Base-by-base conservation (phyloP, 2,888 invertebrate genomes). In the Cybosia mesomella region DNA sequence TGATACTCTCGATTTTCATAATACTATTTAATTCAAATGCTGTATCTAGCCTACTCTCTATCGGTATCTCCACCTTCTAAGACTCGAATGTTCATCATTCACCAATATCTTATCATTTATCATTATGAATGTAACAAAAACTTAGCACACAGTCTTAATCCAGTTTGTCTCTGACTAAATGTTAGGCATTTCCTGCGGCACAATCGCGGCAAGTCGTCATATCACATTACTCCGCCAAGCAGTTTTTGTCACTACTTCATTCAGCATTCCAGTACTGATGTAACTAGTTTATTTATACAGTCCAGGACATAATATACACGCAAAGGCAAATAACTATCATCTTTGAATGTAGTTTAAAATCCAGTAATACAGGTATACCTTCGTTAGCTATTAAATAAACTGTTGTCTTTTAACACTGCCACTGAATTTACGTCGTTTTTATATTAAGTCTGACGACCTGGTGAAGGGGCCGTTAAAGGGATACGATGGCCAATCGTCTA, bases 191-290 rank as follows among this genome's bases (percentile, higher is more conserved):
- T 74, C 70, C 67, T 64, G 70, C 61, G 65, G 58, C 60, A n/a
- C 57, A 61, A 54, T 49, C 64, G 59, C 60, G 70, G 72, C 63
- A 77, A 71, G 74, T 67, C 10, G 73, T 71, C 69, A 36, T 60
- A 71, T 67, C 54, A 57, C 74, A 79, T 81, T 73, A 55, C 67
- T 64, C 9, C 54, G 15, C 21, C 54, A 54, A 54, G 53, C 53
- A 64, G 59, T 74, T 79, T 77, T 79, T 73, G 28, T 61, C 66
- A 62, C 59, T 49, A n/a, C 66, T 60, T 70, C 74, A 77, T 79
- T 80, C 74, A 76, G 49, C 66, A 73, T 69, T 77, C 75, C 70
- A 70, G 60, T 66, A 70, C 57, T 66, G 49, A 70, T 71, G 66
- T 68, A 58, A 67, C 67, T 58, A 57, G 68, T 43, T 69, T 58